Percentiles rank a stretch among this genome's conserved stretches.
Evolutionary conservation across 2,888 invertebrate species (phyloP).

Genomic region (Acronicta psi): DNA sequence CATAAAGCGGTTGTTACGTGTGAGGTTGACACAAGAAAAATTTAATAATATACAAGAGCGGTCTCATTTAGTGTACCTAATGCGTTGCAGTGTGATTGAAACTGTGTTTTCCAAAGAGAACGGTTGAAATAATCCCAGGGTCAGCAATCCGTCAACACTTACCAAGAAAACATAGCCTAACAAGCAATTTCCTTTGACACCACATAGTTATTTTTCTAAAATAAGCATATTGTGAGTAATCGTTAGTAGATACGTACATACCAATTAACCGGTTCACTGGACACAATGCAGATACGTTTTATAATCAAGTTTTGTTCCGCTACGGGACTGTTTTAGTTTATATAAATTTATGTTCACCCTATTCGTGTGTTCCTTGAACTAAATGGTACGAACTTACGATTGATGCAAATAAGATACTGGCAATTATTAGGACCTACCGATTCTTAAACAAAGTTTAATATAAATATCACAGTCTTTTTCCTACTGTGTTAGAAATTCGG

Average conservation of each 20-base stretch:
- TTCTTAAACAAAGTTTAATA: background rate
- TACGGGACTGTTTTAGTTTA: slow-evolving; percentile 14
- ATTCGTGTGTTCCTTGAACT: slow-evolving; percentile 29
- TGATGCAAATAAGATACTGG: slow-evolving; percentile 36
- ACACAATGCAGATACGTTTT: slow-evolving; percentile 38
- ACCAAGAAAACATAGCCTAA: too few relatives aligned
- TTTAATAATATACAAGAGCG: background rate
- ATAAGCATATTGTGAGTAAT: slow-evolving; percentile 11
- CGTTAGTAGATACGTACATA: slow-evolving; percentile 12
- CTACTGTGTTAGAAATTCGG: too few relatives aligned
- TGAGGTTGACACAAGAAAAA: background rate
- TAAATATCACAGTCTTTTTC: too few relatives aligned
- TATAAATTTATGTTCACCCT: slow-evolving; percentile 13
- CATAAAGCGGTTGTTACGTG: background rate
- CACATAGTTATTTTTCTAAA: background rate
- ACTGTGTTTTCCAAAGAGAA: slow-evolving; percentile 16
- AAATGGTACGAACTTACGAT: slow-evolving; percentile 26
- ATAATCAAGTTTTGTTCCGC: slow-evolving; percentile 26
- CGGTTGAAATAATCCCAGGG: too few relatives aligned
- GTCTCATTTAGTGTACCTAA: slow-evolving; percentile 8
- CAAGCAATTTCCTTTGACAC: background rate
- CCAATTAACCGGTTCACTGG: slow-evolving; percentile 38
- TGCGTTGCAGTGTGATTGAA: slow-evolving; percentile 6
- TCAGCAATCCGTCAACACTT: background rate
- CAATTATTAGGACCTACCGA: slow-evolving; percentile 17